Conservation (phyloP, 1,140 invertebrate genomes). For the Drosophila parvula region DNA sequence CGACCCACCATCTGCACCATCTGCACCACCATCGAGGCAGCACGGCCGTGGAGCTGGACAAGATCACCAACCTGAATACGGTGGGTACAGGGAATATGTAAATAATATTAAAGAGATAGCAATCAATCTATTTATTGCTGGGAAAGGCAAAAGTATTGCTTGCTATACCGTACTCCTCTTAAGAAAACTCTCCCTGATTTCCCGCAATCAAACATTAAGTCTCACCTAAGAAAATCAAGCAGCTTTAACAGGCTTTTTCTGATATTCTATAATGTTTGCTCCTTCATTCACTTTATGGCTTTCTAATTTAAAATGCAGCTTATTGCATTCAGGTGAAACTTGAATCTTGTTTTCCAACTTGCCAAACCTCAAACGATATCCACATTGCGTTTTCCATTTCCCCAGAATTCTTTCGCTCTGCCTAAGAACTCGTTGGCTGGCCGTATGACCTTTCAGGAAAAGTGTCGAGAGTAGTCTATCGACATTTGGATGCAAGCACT, state of each 20-base stretch:
- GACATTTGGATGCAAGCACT: conserved; percentile 18
- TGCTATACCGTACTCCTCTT: too few relatives aligned
- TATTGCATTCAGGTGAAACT: conserved; percentile 12
- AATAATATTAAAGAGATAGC: not conserved
- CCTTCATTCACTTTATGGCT: conserved; percentile 10
- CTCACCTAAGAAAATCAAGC: not conserved
- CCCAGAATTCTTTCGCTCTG: too few relatives aligned
- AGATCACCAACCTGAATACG: conserved; percentile 80
- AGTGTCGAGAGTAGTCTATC: conserved; percentile 16
- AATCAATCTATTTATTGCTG: not conserved
- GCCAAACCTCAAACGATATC: conserved; percentile 32
- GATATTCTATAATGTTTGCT: not conserved
- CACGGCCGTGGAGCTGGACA: conserved; percentile 78
- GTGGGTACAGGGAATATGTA: conserved; percentile 38
- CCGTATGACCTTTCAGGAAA: conserved; percentile 23
- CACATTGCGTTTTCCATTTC: conserved; percentile 22
- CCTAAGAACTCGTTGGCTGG: not conserved
- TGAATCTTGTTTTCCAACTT: conserved; percentile 10
- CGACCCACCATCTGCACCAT: conserved; percentile 81
- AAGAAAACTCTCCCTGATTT: not conserved
- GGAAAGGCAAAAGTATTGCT: not conserved
- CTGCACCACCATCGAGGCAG: conserved; percentile 81
- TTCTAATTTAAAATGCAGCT: conserved; percentile 8
- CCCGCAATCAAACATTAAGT: not conserved
- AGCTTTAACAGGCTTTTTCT: not conserved